Base-by-base conservation (phyloP, 2,888 invertebrate genomes). In the Abrostola tripartita region DNA sequence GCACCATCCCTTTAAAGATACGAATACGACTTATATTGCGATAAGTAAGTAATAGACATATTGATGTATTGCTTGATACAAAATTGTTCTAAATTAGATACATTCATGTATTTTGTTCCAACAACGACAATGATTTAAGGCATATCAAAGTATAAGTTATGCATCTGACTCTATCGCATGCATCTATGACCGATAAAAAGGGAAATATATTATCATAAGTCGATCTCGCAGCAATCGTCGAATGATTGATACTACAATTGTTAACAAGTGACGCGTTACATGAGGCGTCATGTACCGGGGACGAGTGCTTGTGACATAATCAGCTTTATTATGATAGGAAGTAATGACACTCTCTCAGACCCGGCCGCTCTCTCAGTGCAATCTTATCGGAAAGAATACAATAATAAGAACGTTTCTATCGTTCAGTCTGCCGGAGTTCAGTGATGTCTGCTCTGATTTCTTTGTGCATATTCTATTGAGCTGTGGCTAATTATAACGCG, bases 331-430 rank as follows among this genome's bases (percentile, higher is more conserved):
- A 64, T 47, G 75, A 74, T 72, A 72, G 64, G 55, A 69, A 74
- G 60, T 69, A 51, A 59, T 51, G 62, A 54, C 63, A 74, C 49
- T 56, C 69, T 62, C 58, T 47, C 53, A 37, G 61, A 38, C 57
- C 42, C 62, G 52, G 10, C 37, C 49, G 71, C 40, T 70, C 47
- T 60, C n/a, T 12, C 65, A 52, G 52, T 65, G 61, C 79, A 70
- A 73, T 78, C 73, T 78, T 78, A 78, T 78, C 77, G 62, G 52
- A 70, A 68, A 67, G 40, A 76, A 66, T 62, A 73, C 54, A 66
- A 59, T 14, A 54, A 64, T 51, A 64, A 59, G 52, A 65, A 64
- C 60, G 57, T 70, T 76, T 4, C 24, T 24, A 24, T 4, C 24
- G 24, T 69, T 70, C 73, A 66, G 58, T 56, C 38, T 42, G 52